Evolutionary conservation across 1,140 invertebrate species (phyloP), one percentile per base, ranked within the genome.

Genomic region (Neocloeon triangulifer): DNA sequence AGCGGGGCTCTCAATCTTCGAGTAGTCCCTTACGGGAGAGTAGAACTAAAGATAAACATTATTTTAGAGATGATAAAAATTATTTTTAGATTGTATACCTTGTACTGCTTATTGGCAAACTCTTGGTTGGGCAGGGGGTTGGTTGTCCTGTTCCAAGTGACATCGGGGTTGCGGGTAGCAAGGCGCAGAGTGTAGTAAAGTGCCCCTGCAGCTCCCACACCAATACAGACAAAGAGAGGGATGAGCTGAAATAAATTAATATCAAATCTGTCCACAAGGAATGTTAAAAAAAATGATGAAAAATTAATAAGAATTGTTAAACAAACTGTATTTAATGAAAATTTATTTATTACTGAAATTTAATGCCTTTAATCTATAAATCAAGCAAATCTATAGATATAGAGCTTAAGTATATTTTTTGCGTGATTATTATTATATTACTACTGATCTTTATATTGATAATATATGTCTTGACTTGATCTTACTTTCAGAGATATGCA

Each of bases 111-210:
- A 31, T 66, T 53, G 30, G 60, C 57, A 47, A 76, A 86, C 35
- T 70, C 65, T 41, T 85, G 57, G 69, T 75, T 80, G 4, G 81
- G 78, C 44, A 80, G 74, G 3, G 69, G 65, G 43, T 79, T 79
- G 14, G 44, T 50, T 26, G 59, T 65, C 25, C 59, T 61, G 39
- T 62, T 63, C 78, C 78, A 85, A 28, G 71, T 57, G 9, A 85
- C 79, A 45, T 85, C 80, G 22, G 81, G 80, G 43, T 64, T 76
- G 30, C 58, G 60, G 0, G 56, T 41, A n/a, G 78, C 79, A 20
- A 82, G 51, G 29, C 80, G 62, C 1, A 59, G 17, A 0, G 65
- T 51, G 44, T 84, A 85, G 5, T 40, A 35, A 0, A 53, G 36
- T 1, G 76, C 64, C 5, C 61, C 63, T 1, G 49, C 33, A 28